Conservation (phyloP, 2,113 vertebrate species). For the Siphamia tubifer region DNA sequence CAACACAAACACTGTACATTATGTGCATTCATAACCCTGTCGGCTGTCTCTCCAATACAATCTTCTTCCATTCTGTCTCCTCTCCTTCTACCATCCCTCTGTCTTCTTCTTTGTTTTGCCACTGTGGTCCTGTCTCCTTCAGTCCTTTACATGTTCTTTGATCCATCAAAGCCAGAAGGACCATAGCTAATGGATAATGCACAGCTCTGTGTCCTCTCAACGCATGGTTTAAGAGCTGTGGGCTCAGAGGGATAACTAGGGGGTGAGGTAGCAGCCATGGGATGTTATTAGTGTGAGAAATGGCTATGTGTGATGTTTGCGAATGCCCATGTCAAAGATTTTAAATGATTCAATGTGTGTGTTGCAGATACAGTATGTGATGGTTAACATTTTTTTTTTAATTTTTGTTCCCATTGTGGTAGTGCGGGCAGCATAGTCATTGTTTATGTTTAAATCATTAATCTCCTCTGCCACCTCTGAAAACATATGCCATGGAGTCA, state of each 20-base stretch:
- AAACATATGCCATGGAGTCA: no score
- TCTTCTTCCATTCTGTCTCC: background rate
- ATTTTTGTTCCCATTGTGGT: no score
- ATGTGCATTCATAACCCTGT: slow-evolving; percentile 1
- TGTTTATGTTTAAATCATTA: no score
- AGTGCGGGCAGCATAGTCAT: no score
- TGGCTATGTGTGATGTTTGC: background rate
- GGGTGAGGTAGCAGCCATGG: slow-evolving; percentile 46
- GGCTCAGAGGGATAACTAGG: slow-evolving; percentile 26
- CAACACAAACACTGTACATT: no score
- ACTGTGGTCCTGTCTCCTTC: slow-evolving; percentile 12
- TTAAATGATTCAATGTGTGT: background rate
- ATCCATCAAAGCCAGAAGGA: slow-evolving; percentile 54
- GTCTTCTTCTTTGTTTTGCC: slow-evolving; percentile 18
- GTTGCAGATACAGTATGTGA: background rate
- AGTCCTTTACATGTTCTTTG: slow-evolving; percentile 46
- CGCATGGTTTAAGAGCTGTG: slow-evolving; percentile 36
- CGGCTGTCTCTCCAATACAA: background rate
- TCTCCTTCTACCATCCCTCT: slow-evolving; percentile 5
- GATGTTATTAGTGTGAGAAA: slow-evolving; percentile 54
- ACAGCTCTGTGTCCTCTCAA: slow-evolving; percentile 32
- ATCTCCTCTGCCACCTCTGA: no score
- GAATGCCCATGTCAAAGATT: background rate
- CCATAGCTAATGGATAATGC: slow-evolving; percentile 58
- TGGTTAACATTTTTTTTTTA: no score